phyloP scores from a whole-genome alignment of 2,113 vertebrate species.

The Aphyosemion australe region DNA sequence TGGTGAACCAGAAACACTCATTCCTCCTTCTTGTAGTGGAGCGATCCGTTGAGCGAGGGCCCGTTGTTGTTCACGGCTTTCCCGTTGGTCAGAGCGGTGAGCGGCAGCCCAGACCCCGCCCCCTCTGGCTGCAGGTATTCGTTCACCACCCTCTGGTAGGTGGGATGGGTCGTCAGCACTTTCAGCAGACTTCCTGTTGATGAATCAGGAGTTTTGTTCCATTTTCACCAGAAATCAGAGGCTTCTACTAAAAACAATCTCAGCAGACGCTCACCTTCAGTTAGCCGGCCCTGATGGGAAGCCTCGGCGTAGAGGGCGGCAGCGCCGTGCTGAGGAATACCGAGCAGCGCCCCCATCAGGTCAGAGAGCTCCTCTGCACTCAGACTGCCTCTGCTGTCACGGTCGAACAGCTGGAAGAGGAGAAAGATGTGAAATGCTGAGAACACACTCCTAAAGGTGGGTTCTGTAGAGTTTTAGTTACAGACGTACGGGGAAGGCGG shows the following conservation, averaged over 20 bases:
- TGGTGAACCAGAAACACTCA: constrained; percentile 39
- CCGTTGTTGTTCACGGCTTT: constrained; percentile 57
- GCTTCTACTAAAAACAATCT: too few relatives aligned
- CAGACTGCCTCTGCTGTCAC: constrained; percentile 61
- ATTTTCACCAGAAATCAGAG: background rate
- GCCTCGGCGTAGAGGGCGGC: constrained; percentile 55
- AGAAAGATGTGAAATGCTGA: background rate
- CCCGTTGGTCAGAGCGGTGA: constrained; percentile 19
- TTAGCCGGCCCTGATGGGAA: constrained; percentile 37
- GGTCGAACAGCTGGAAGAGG: constrained; percentile 65
- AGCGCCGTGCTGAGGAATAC: constrained; percentile 58
- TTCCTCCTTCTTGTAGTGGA: constrained; percentile 53
- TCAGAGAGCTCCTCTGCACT: constrained; percentile 59
- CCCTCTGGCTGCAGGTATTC: constrained; percentile 56
- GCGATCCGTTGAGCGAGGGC: background rate
- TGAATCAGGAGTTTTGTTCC: background rate
- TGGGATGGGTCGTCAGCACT: constrained; percentile 66
- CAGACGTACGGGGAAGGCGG: constrained; percentile 69
- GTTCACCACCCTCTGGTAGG: constrained; percentile 59
- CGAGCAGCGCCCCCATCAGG: constrained; percentile 79
- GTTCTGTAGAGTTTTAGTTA: too few relatives aligned
- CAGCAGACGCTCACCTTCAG: constrained; percentile 57
- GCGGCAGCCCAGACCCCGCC: background rate
- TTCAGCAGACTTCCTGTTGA: constrained; percentile 53
- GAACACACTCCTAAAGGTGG: background rate